These are phyloP conservation scores for Dendropsophus ebraccatus DNA, from an alignment of 2,113 vertebrate species.

Conservation along the genomic window DNA sequence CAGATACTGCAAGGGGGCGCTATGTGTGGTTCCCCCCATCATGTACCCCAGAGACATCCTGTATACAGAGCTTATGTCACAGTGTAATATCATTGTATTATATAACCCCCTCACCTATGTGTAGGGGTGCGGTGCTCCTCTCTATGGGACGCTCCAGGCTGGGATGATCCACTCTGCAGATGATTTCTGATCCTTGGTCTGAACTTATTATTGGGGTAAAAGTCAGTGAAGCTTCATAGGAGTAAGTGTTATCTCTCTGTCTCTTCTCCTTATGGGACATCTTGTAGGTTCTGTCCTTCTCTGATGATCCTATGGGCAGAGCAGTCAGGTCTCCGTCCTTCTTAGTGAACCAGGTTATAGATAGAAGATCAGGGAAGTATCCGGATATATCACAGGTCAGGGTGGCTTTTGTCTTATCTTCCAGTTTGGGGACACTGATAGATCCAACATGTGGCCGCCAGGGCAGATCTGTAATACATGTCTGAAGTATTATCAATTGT, in stretches of 20 bases:
- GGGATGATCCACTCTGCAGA: not conserved
- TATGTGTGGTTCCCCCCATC: no score
- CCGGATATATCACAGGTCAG: slow-evolving; percentile 13
- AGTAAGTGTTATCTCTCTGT: not conserved
- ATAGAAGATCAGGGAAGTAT: slow-evolving; percentile 28
- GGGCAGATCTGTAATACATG: not conserved
- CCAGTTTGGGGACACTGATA: no score
- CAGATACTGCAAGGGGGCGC: no score
- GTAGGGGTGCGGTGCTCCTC: not conserved
- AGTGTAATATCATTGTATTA: no score
- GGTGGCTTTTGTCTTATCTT: no score
- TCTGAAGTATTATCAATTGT: no score
- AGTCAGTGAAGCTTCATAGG: not conserved
- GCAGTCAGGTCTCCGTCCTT: not conserved
- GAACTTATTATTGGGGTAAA: not conserved
- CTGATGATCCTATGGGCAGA: not conserved
- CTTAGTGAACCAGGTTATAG: slow-evolving; percentile 3
- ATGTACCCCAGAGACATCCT: no score
- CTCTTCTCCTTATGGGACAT: not conserved
- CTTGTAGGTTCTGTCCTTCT: not conserved
- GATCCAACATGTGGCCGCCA: no score
- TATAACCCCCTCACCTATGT: not conserved
- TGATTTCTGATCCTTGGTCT: not conserved
- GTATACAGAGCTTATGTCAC: no score
- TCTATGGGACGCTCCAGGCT: not conserved